A percentile compares a stretch with the other conserved stretches of the same genome.
Conservation (phyloP, 2,888 invertebrate genomes). For the Limnephilus marmoratus region DNA sequence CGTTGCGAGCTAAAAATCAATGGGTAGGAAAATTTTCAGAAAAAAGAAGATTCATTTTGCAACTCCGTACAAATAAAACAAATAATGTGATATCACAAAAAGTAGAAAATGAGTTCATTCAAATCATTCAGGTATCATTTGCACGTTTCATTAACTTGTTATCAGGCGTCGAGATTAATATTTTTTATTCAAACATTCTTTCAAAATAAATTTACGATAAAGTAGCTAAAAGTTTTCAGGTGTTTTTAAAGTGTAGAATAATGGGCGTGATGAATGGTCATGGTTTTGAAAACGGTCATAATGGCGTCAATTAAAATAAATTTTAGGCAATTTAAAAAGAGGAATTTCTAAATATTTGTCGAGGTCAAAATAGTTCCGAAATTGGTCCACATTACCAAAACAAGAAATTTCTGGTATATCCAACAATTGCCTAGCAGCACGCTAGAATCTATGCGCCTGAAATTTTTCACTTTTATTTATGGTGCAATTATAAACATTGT, state of each 20-base stretch:
- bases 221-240: neutral
- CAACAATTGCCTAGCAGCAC: constrained; percentile 34
- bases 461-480: constrained; percentile 50
- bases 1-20: no score
- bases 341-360: neutral
- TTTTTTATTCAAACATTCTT: neutral
- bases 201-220: neutral
- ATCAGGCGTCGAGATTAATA: neutral
- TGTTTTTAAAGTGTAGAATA: neutral
- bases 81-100: neutral
- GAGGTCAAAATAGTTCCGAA: neutral
- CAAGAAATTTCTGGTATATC: neutral
- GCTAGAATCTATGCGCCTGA: constrained; percentile 5
- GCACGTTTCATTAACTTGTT: neutral
- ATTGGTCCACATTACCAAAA: neutral
- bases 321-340: neutral
- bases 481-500: constrained; percentile 58
- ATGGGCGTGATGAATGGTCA: neutral
- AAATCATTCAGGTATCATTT: neutral
- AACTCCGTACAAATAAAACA: no score
- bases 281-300: neutral
- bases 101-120: neutral
- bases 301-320: neutral
- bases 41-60: no score
- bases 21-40: no score